Evolutionary conservation across 2,113 vertebrate species (phyloP).

Genomic region (Nesospiza acunhae): DNA sequence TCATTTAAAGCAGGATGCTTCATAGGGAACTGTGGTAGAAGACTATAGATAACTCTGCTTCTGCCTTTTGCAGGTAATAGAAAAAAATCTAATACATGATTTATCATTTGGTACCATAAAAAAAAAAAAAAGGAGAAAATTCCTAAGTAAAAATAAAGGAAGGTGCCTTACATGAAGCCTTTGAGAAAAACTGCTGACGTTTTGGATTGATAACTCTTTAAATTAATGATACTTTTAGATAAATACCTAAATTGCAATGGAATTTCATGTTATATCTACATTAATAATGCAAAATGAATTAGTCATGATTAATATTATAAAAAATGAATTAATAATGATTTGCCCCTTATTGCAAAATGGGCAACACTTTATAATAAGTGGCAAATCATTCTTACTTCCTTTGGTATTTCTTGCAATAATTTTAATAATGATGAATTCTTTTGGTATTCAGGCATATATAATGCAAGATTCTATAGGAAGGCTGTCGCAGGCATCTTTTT

Average conservation of each 20-base stretch:
- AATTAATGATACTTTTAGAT: conserved; percentile 66
- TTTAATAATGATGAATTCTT: conserved; percentile 66
- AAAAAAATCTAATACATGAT: background rate
- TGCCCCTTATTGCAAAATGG: conserved; percentile 56
- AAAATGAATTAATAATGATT: conserved; percentile 68
- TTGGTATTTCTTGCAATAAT: conserved; percentile 51
- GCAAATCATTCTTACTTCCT: conserved; percentile 62
- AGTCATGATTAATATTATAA: conserved; percentile 57
- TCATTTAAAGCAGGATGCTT: background rate
- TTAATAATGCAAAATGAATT: conserved; percentile 60
- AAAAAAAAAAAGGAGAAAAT: background rate
- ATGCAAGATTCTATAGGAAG: conserved; percentile 48
- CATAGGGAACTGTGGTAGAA: background rate
- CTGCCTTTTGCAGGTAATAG: background rate
- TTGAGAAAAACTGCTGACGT: background rate
- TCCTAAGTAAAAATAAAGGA: background rate
- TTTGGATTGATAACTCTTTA: conserved; percentile 49
- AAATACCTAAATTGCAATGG: conserved; percentile 60
- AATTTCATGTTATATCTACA: conserved; percentile 54
- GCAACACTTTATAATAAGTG: conserved; percentile 66
- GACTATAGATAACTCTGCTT: background rate
- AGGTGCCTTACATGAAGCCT: background rate
- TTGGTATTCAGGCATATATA: conserved; percentile 58
- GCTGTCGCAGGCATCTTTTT: background rate
- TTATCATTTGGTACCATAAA: background rate